Percentiles rank a stretch among this genome's conserved stretches.
Conservation (phyloP, 2,113 vertebrate genomes). For the Hoplias malabaricus region DNA sequence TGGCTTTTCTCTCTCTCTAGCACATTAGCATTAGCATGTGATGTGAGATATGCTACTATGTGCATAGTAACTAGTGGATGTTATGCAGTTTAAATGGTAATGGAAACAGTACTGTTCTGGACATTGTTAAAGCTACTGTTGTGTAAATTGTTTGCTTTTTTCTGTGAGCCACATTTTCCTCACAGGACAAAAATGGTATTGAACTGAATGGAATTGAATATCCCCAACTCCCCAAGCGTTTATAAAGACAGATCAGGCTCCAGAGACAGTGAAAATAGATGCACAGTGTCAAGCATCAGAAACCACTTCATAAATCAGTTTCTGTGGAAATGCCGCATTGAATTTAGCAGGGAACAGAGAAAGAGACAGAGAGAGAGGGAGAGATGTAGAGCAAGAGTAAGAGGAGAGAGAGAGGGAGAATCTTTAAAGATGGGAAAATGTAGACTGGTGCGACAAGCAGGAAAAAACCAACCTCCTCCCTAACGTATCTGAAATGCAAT, state of each 20-base stretch:
- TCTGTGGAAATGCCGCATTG: background rate
- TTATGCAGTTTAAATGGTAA: too few species aligned
- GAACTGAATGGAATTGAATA: background rate
- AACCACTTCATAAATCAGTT: background rate
- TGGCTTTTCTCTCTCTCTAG: too few species aligned
- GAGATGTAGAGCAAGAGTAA: background rate
- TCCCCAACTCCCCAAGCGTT: background rate
- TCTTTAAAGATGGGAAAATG: background rate
- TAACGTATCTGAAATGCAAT: background rate
- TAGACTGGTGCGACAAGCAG: background rate
- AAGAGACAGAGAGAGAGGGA: background rate
- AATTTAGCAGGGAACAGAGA: background rate
- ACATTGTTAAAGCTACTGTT: background rate
- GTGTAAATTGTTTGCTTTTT: background rate
- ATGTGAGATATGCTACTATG: too few species aligned
- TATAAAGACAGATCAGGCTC: background rate
- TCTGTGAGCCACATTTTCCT: background rate
- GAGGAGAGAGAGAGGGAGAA: background rate
- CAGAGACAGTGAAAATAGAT: background rate
- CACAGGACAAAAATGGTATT: background rate
- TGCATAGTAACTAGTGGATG: too few species aligned
- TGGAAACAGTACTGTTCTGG: too few species aligned
- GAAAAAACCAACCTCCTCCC: background rate
- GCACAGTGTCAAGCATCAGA: background rate
- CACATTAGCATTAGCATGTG: too few species aligned